Evolutionary conservation across 1,140 invertebrate genomes (phyloP), one percentile per base, ranked within the genome.

Genomic region (Metaphire vulgaris): DNA sequence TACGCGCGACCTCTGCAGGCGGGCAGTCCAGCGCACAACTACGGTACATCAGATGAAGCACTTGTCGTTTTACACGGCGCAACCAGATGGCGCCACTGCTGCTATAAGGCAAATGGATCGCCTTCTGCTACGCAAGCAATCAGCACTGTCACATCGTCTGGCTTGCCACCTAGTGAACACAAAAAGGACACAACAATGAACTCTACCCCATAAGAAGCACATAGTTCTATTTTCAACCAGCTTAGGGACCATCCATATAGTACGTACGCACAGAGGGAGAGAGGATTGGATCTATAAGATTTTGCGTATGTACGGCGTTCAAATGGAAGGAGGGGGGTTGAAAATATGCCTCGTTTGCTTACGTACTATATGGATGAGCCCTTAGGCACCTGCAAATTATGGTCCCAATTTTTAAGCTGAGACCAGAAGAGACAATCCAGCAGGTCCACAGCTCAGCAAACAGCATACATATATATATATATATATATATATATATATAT

Each of bases 101-200:
- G 41, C 41, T 56, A 56, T 56, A 21, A 12, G 41, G 41, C 41
- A 12, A 21, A 56, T 56, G 41, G 41, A 56, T 56, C 41, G 41
- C 41, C 41, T 56, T 56, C 41, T 56, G 74, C 76, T 0, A 86
- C 85, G 56, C 81, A 77, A 16, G 86, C 84, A 74, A 98, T 89
- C 80, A 98, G 90, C 82, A 98, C 93, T 83, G 96, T 98, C 85
- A 98, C 97, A 88, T 98, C 96, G 86, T 98, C 96, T 70, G 95
- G 95, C 88, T 97, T 97, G 76, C 95, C 95, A 85, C 95, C 94
- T 96, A 74, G 89, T 91, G 85, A 80, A 83, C 87, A 84, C 81
- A 80, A 81, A 83, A 78, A 81, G 72, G 30, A 66, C 72, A 68
- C 16, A 30, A 30, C 26, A 28, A 29, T 66, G 26, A 16, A 6